A percentile compares a stretch with the other conserved stretches of the same genome.
Evolutionary conservation across 2,888 invertebrate genomes (phyloP).

Genomic region (Galerucella pusilla): DNA sequence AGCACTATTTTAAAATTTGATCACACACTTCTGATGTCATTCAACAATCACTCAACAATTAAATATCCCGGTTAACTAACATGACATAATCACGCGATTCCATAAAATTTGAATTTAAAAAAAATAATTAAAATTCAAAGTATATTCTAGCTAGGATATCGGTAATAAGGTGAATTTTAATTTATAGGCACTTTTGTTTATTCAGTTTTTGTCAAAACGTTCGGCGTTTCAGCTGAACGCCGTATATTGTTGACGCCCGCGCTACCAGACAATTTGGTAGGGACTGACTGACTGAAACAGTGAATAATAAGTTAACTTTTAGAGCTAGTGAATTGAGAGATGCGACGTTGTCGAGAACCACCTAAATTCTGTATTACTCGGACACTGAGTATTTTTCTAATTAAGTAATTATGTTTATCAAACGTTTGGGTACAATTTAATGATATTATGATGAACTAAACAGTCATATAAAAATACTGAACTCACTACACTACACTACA

Average conservation of each 20-base stretch:
- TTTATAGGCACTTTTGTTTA: constrained; percentile 9
- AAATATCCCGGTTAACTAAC: neutral
- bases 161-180: neutral
- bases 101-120: neutral
- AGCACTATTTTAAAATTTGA: neutral
- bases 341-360: neutral
- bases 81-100: constrained; percentile 2
- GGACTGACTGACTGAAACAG: neutral
- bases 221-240: constrained; percentile 13
- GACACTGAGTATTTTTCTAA: neutral
- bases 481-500: no score
- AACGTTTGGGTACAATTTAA: neutral
- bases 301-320: neutral
- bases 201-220: neutral
- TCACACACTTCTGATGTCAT: constrained; percentile 13
- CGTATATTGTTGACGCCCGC: neutral
- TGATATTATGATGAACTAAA: no score
- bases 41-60: constrained; percentile 15
- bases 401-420: neutral
- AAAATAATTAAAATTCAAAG: neutral
- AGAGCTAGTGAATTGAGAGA: constrained; percentile 1
- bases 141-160: neutral
- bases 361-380: neutral
- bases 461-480: no score
- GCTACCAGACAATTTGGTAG: no score